Conservation (phyloP, 2,888 invertebrate species). For the Eristalis arbustorum region DNA sequence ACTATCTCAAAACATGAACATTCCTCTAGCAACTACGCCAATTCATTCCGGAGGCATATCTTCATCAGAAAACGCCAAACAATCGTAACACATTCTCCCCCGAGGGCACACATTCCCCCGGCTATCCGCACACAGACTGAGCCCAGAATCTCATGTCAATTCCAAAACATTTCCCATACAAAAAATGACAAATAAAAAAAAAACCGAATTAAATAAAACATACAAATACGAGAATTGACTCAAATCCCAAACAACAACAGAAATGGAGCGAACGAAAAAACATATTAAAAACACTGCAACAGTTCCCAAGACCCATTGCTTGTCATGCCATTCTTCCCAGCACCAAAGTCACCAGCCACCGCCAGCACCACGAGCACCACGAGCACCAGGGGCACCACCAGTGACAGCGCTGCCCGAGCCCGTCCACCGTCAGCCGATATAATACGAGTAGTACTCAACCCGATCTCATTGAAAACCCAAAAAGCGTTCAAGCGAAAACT, state of each 20-base stretch:
- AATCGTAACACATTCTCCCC: slow-evolving; percentile 60
- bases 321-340: slow-evolving; percentile 32
- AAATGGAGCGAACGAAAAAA: slow-evolving; percentile 17
- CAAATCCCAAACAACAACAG: slow-evolving; percentile 23
- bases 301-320: slow-evolving; percentile 45
- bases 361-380: background rate
- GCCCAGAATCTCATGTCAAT: slow-evolving; percentile 56
- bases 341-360: background rate
- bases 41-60: slow-evolving; percentile 59
- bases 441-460: slow-evolving; percentile 37
- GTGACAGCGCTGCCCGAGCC: background rate
- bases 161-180: slow-evolving; percentile 52
- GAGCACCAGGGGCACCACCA: background rate
- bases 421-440: background rate
- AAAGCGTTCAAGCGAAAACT: slow-evolving; percentile 68
- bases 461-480: slow-evolving; percentile 68
- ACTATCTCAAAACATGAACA: slow-evolving; percentile 8
- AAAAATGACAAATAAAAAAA: background rate
- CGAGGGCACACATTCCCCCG: background rate
- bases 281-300: slow-evolving; percentile 51
- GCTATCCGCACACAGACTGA: background rate
- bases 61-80: slow-evolving; percentile 54
- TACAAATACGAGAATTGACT: slow-evolving; percentile 12
- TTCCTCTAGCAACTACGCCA: slow-evolving; percentile 54
- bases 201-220: background rate